Conservation (phyloP, 1,140 invertebrate genomes). For the Drosophila tristis region DNA sequence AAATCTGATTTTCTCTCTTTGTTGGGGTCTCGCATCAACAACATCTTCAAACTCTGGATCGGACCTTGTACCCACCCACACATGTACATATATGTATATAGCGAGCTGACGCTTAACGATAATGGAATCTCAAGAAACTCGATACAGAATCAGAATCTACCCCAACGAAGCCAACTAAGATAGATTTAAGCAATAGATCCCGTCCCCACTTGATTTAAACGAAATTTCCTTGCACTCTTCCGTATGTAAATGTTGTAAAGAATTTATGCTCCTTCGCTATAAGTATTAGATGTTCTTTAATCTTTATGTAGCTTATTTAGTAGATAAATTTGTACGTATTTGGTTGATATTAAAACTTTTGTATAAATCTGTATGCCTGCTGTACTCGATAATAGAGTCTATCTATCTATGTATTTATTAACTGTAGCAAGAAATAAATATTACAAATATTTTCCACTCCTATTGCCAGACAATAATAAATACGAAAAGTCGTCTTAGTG, state of each 20-base stretch:
- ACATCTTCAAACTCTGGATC: conserved; percentile 42
- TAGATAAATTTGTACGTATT: conserved; percentile 35
- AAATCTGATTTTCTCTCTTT: conserved; percentile 52
- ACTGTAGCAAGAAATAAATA: conserved; percentile 44
- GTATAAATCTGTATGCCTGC: conserved; percentile 26
- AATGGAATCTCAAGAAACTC: conserved; percentile 69
- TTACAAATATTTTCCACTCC: conserved; percentile 4
- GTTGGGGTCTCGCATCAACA: conserved; percentile 17
- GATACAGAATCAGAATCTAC: conserved; percentile 53
- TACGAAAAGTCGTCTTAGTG: conserved; percentile 16
- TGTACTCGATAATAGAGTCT: conserved; percentile 23
- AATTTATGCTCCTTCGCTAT: conserved; percentile 11
- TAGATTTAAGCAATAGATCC: conserved; percentile 20
- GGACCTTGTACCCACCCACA: conserved; percentile 3
- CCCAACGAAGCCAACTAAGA: conserved; percentile 49
- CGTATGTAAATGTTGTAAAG: conserved; percentile 35
- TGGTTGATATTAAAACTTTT: conserved; percentile 40
- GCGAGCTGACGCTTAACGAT: conserved; percentile 79
- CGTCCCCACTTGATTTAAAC: neutral
- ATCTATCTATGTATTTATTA: conserved; percentile 43
- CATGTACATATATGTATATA: conserved; percentile 22
- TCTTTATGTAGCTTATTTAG: conserved; percentile 26
- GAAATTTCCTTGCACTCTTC: neutral
- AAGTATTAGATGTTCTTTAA: conserved; percentile 25
- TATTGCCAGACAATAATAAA: conserved; percentile 34